phyloP scores from a whole-genome alignment of 1,140 invertebrate species.

The Ruditapes philippinarum region DNA sequence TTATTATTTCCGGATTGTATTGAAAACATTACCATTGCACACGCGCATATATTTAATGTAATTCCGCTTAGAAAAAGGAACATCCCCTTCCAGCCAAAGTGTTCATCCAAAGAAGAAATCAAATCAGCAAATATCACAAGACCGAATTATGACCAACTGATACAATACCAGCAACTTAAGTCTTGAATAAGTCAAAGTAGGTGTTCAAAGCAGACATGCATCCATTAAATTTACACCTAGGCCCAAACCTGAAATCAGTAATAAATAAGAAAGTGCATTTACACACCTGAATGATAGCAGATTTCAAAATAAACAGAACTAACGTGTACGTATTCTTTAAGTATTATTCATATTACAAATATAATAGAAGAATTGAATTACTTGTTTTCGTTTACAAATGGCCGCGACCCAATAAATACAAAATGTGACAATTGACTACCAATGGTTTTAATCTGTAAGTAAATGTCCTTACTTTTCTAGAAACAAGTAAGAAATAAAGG shows the following conservation, averaged over 20 bases:
- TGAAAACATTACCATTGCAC: neutral
- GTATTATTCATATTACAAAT: too few relatives aligned
- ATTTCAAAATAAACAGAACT: too few relatives aligned
- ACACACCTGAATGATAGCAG: too few relatives aligned
- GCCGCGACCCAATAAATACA: too few relatives aligned
- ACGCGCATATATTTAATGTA: conserved; percentile 27
- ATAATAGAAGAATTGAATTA: too few relatives aligned
- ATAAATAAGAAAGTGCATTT: too few relatives aligned
- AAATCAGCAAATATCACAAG: conserved; percentile 25
- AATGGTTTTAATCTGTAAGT: too few relatives aligned
- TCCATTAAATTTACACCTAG: conserved; percentile 31
- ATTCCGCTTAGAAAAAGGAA: neutral
- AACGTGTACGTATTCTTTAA: too few relatives aligned
- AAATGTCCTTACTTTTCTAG: too few relatives aligned
- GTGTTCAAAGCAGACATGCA: conserved; percentile 8
- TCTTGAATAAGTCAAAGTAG: conserved; percentile 44
- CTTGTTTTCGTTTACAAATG: too few relatives aligned
- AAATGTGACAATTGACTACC: too few relatives aligned
- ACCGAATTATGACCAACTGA: conserved; percentile 41
- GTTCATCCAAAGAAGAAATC: neutral
- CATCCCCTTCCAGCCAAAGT: conserved; percentile 20
- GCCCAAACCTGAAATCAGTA: conserved; percentile 31
- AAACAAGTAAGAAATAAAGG: too few relatives aligned
- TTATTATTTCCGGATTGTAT: neutral
- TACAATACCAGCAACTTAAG: neutral